Base-by-base conservation (phyloP, 2,888 invertebrate genomes). In the Calliopum simillimum region DNA sequence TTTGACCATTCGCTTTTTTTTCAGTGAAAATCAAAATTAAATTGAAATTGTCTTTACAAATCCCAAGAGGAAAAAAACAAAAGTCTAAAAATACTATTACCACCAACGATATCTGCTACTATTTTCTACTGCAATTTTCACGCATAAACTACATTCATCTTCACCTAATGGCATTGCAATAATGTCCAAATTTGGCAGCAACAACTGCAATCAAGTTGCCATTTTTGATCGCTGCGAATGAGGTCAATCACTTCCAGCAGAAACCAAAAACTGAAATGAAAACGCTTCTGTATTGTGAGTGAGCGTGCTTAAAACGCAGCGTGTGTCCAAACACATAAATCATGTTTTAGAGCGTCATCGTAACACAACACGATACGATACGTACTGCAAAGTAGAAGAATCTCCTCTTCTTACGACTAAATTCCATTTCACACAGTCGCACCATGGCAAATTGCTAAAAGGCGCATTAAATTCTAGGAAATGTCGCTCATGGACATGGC, bases 311-410 rank as follows among this genome's bases (percentile, higher is more conserved):
- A 23, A 13, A 14, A 41, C 64, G 41, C 64, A 64, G 55, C 65
- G 16, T 65, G 65, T 21, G 65, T 65, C 19, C 65, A 13, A 44
- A 21, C 51, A 12, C 64, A 33, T 64, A 64, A 64, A 51, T 64
- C 53, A 56, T n/a, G 56, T 25, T 56, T 23, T n/a, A 19, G 33
- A 33, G 33, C 33, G 33, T 33, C 33, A 33, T 4, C 33, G 33
- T 3, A 33, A 5, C 5, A 8, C 33, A 33, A 33, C 33, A 33
- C 33, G 33, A 33, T 33, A 33, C n/a, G n/a, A n/a, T n/a, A n/a
- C n/a, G n/a, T n/a, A n/a, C 33, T 33, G 6, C 33, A 6, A 33
- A 33, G 33, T 33, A 3, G 33, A 33, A 33, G 33, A 33, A 33
- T 33, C 33, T 33, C 4, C 33, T 33, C 33, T 33, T 6, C 33